Conservation (phyloP, 1,140 invertebrate species). For the Pteromalus puparum region DNA sequence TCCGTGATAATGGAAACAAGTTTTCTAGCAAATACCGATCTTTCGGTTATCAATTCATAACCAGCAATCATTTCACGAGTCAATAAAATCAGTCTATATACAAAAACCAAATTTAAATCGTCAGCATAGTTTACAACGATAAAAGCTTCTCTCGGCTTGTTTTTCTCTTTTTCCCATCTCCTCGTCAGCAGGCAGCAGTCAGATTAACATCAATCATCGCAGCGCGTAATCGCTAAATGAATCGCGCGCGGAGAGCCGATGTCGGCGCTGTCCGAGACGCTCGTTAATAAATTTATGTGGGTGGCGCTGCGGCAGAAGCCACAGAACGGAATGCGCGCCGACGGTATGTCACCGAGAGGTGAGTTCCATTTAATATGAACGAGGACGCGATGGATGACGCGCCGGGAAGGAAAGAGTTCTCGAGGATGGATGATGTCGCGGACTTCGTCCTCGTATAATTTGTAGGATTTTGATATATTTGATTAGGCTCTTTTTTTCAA, state of each 20-base stretch:
- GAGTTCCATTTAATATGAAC: constrained; percentile 38
- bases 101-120: too few relatives aligned
- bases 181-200: neutral
- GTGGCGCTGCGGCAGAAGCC: constrained; percentile 46
- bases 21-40: too few relatives aligned
- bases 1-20: too few relatives aligned
- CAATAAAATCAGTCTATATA: too few relatives aligned
- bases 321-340: constrained; percentile 17
- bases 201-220: constrained; percentile 52
- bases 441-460: neutral
- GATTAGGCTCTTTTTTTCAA: too few relatives aligned
- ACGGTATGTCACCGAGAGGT: neutral
- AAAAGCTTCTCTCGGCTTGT: neutral
- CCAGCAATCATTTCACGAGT: too few relatives aligned
- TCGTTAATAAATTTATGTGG: constrained; percentile 57
- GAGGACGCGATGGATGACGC: constrained; percentile 14
- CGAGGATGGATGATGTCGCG: neutral
- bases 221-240: constrained; percentile 53
- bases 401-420: neutral
- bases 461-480: neutral
- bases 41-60: too few relatives aligned
- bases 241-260: constrained; percentile 27
- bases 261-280: constrained; percentile 30
- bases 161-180: neutral
- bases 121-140: constrained; percentile 7